Conservation (phyloP, 1,140 invertebrate species). For the Atta texana region DNA sequence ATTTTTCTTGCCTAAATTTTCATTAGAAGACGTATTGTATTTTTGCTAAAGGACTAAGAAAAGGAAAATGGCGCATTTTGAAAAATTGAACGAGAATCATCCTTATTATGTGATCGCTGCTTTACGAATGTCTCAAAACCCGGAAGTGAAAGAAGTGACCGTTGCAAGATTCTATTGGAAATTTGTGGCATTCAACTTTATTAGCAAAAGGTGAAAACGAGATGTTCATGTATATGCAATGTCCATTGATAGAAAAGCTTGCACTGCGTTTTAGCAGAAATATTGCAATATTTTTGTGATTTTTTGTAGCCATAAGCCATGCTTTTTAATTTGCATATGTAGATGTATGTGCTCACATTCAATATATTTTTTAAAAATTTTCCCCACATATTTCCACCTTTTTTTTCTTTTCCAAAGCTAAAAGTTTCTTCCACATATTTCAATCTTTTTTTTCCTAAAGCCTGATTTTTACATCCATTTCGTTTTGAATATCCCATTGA, state of each 20-base stretch:
- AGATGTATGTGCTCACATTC: not conserved
- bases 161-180: slow-evolving; percentile 80
- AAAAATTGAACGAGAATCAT: slow-evolving; percentile 76
- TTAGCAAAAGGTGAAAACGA: slow-evolving; percentile 78
- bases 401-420: not conserved
- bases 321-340: not conserved
- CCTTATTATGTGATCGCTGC: slow-evolving; percentile 79
- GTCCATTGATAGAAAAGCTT: not conserved
- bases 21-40: slow-evolving; percentile 40
- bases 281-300: not conserved
- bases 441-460: not conserved
- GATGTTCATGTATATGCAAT: slow-evolving; percentile 26
- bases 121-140: slow-evolving; percentile 78
- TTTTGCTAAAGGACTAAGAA: slow-evolving; percentile 63
- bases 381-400: not conserved
- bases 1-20: not conserved
- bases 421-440: not conserved
- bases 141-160: slow-evolving; percentile 77
- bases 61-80: slow-evolving; percentile 78
- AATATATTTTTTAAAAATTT: not conserved
- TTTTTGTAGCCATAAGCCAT: not conserved
- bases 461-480: not conserved
- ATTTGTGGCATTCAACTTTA: slow-evolving; percentile 80
- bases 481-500: not conserved
- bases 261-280: slow-evolving; percentile 9